Evolutionary conservation across 2,113 vertebrate species (phyloP).

Genomic region (Chaetorhynchus papuensis): DNA sequence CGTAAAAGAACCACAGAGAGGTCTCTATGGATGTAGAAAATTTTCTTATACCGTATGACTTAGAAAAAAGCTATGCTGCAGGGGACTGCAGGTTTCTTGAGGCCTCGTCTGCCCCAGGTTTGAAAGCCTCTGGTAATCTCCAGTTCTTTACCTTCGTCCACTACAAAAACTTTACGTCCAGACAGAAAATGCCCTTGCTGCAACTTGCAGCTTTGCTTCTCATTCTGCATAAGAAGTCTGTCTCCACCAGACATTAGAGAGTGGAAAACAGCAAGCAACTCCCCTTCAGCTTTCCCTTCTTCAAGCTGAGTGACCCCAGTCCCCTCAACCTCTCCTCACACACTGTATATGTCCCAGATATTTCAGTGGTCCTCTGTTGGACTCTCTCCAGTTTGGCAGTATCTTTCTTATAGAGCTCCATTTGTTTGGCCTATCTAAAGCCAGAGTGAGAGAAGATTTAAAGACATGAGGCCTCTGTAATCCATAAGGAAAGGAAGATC

Average conservation of each 20-base stretch:
- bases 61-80: background rate
- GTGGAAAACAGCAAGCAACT: background rate
- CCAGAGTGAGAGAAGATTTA: background rate
- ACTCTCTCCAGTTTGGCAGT: background rate
- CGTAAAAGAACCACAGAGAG: background rate
- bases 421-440: conserved; percentile 25
- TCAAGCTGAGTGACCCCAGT: background rate
- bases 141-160: background rate
- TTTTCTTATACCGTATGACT: background rate
- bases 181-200: background rate
- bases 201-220: background rate
- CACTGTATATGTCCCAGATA: background rate
- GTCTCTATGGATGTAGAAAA: background rate
- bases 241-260: background rate
- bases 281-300: background rate
- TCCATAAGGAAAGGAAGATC: background rate
- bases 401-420: background rate
- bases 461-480: background rate
- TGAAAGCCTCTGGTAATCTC: background rate
- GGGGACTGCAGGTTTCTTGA: background rate
- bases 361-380: background rate
- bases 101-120: background rate
- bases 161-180: background rate
- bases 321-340: background rate
- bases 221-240: background rate